These are phyloP conservation scores for Oeneis ivallda DNA, from an alignment of 2,888 invertebrate genomes.

Conservation along the genomic window DNA sequence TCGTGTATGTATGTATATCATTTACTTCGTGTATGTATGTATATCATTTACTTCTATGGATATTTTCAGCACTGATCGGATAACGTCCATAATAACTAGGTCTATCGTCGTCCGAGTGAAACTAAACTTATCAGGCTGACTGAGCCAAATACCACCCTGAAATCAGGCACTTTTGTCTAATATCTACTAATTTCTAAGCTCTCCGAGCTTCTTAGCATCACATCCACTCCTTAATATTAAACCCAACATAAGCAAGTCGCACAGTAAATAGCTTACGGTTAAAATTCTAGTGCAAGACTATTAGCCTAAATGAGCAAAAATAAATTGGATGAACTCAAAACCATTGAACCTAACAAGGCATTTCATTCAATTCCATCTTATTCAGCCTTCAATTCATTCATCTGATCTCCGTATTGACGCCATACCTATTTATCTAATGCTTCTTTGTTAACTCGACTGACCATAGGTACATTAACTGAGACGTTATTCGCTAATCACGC, in stretches of 20 bases:
- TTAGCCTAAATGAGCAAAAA: constrained; percentile 40
- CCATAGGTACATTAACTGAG: constrained; percentile 24
- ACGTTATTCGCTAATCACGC: constrained; percentile 17
- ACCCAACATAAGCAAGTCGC: constrained; percentile 13
- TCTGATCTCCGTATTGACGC: constrained; percentile 32
- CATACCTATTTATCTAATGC: constrained; percentile 36
- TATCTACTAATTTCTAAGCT: not conserved
- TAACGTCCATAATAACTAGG: not conserved
- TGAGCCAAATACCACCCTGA: not conserved
- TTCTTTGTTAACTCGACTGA: constrained; percentile 30
- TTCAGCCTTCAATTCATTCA: constrained; percentile 39
- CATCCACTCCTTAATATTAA: not conserved
- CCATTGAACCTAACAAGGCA: constrained; percentile 37
- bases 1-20: not conserved
- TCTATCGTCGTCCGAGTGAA: not conserved
- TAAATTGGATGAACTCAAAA: constrained; percentile 39
- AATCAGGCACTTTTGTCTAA: not conserved
- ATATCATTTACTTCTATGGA: not conserved
- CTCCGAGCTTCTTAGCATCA: not conserved
- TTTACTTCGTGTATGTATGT: not conserved
- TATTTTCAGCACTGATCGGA: not conserved
- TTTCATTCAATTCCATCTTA: constrained; percentile 37
- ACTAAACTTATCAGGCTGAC: not conserved
- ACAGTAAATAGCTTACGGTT: constrained; percentile 28
- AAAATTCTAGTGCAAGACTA: constrained; percentile 37